Evolutionary conservation across 2,797 vertebrate species (phyloP), one percentile per base, ranked within the genome.

Genomic region (Acrocephalus scirpaceus): DNA sequence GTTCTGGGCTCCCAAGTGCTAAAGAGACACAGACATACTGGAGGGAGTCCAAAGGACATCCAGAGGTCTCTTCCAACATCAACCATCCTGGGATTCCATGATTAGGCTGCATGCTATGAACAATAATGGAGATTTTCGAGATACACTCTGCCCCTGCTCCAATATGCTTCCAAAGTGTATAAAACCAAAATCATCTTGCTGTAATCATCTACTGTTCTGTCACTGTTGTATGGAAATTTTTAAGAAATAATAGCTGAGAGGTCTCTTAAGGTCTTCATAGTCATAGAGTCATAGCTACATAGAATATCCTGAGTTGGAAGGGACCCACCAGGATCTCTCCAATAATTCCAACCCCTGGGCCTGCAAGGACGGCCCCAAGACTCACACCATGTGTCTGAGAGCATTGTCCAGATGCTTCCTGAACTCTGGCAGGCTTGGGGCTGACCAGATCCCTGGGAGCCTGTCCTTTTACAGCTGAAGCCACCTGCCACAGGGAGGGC

Each of bases 321-420:
- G 18, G 26, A 36, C 18, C 3, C 30, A 34, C 47, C 27, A 54
- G 21, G 8, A 19, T 53, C 17, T 64, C 15, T 42, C 72, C 26
- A 11, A 4, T 7, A 32, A 48, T 4, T 60, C 34, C 30, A 23
- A 0, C 25, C 58, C 29, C 38, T 67, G 42, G 26, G 9, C 19
- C 18, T 47, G 34, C 40, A 48, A 19, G 32, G 18, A 32, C 26
- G 78, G 30, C 11, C 34, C 22, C 1, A 3, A 32, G 53, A 29
- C 15, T 21, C 61, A 40, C 26, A 47, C 13, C 22, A 17, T 7
- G 26, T 66, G 6, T 34, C 66, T 0, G 0, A 48, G 47, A n/a
- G 19, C 13, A 11, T 36, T 61, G 30, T 32, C 22, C 34, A 36
- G 7, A 11, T 32, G 16, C 27, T 61, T 22, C 47, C 21, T 54